Base-by-base conservation (phyloP, 1,140 invertebrate genomes). In the Drosophila sp. region DNA sequence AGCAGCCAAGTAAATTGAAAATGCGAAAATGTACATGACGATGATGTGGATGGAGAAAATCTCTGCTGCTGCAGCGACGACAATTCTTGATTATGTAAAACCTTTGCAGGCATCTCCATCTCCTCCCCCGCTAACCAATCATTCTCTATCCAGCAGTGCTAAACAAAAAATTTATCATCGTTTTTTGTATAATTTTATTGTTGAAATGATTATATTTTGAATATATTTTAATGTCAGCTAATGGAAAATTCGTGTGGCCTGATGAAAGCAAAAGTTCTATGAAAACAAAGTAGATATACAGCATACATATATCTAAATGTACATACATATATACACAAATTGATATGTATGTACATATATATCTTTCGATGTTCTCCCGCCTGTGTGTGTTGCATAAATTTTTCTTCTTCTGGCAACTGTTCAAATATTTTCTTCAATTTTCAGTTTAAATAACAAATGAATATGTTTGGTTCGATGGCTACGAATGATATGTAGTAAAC, bases 351-450 rank as follows among this genome's bases (percentile, higher is more conserved):
- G 65, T 60, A 63, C 6, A 40, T 72, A 47, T 60, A 56, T 69
- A 61, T 79, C 44, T 65, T 67, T n/a, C 47, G 66, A 57, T 72
- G 62, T 69, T 72, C 68, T 63, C 63, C 40, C 17, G 41, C 0
- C n/a, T 6, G 4, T 61, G 76, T 66, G 60, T 78, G 68, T 86
- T 86, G 83, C 83, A 86, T 86, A 87, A 79, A 86, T 87, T 82
- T 77, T 70, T 50, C 82, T 87, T 82, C 70, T 68, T 50, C 82
- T 87, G 84, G 84, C 84, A 87, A 69, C 66, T 65, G 55, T 89
- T 87, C 84, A 87, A 87, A 87, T 89, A 89, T 84, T 69, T 89
- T 68, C 47, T 66, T 67, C 71, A 70, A 17, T 60, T 82, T 86
- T 76, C 79, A 73, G 63, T 60, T 79, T 66, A 60, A 76, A 77